Conservation (phyloP, 1,140 invertebrate species). For the Drosophila mojavensis region DNA sequence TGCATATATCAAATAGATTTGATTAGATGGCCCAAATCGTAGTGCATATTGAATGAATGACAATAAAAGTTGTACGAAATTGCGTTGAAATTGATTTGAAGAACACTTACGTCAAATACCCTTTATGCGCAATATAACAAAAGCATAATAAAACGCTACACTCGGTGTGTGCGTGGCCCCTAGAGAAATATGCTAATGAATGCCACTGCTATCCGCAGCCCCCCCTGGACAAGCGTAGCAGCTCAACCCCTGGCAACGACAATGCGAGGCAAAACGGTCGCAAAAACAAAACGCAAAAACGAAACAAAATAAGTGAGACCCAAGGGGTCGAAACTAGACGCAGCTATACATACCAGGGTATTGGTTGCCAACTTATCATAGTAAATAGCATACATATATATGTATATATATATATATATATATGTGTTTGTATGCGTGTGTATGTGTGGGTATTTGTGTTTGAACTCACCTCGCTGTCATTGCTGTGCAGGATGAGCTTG, state of each 20-base stretch:
- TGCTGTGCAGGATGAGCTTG: constrained; percentile 95
- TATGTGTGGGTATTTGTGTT: constrained; percentile 19
- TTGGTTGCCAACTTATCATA: too few species aligned
- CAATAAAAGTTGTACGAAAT: constrained; percentile 38
- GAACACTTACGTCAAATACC: constrained; percentile 61
- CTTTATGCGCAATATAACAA: constrained; percentile 63
- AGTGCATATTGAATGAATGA: neutral
- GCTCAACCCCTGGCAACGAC: constrained; percentile 16
- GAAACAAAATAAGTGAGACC: constrained; percentile 75
- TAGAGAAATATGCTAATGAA: constrained; percentile 81
- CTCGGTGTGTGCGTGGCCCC: constrained; percentile 47
- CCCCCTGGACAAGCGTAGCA: neutral
- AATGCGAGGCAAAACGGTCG: constrained; percentile 37
- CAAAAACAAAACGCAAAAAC: constrained; percentile 64
- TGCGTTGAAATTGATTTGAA: constrained; percentile 57
- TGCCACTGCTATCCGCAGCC: constrained; percentile 23
- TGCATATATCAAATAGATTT: too few species aligned
- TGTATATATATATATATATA: constrained; percentile 3
- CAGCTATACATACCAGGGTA: constrained; percentile 27
- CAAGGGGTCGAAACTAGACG: constrained; percentile 52
- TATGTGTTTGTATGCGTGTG: constrained; percentile 1
- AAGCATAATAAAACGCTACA: constrained; percentile 71
- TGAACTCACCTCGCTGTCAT: constrained; percentile 96
- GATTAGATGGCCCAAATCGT: neutral
- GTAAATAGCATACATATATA: too few species aligned